Percentiles rank a stretch among this genome's conserved stretches.
Conservation (phyloP, 1,140 invertebrate genomes). For the Artemia franciscana region DNA sequence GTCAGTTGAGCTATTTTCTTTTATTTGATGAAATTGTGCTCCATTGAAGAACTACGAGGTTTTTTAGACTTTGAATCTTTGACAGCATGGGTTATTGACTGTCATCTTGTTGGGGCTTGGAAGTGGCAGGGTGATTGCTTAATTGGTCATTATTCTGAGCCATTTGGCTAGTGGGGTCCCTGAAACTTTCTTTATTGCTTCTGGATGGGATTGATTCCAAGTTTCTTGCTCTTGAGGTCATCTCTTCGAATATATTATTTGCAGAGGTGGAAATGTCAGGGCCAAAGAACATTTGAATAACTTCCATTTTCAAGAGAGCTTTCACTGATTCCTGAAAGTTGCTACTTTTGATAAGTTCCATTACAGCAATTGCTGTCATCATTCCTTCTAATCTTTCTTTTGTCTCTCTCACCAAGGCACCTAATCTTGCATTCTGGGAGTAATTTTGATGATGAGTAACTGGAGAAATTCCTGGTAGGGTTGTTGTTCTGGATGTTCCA, state of each 20-base stretch:
- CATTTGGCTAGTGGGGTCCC: neutral
- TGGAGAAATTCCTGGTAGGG: neutral
- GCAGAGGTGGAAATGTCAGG: neutral
- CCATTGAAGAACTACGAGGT: neutral
- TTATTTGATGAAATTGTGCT: neutral
- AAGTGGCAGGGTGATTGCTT: neutral
- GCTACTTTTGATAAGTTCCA: neutral
- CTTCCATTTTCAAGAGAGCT: neutral
- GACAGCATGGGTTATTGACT: neutral
- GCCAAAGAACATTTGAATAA: neutral
- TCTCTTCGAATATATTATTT: neutral
- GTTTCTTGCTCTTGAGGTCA: neutral
- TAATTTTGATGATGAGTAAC: neutral
- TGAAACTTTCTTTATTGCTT: neutral
- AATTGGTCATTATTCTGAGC: neutral
- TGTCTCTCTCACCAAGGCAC: neutral
- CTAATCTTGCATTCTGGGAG: neutral
- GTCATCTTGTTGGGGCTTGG: neutral
- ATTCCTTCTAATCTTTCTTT: neutral
- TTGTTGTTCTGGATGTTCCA: neutral
- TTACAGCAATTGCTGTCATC: neutral
- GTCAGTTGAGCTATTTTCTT: neutral
- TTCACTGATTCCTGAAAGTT: neutral
- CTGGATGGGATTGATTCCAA: neutral
- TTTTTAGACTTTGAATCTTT: neutral